phyloP scores from a whole-genome alignment of 1,140 invertebrate species.

The Littorina saxatilis region DNA sequence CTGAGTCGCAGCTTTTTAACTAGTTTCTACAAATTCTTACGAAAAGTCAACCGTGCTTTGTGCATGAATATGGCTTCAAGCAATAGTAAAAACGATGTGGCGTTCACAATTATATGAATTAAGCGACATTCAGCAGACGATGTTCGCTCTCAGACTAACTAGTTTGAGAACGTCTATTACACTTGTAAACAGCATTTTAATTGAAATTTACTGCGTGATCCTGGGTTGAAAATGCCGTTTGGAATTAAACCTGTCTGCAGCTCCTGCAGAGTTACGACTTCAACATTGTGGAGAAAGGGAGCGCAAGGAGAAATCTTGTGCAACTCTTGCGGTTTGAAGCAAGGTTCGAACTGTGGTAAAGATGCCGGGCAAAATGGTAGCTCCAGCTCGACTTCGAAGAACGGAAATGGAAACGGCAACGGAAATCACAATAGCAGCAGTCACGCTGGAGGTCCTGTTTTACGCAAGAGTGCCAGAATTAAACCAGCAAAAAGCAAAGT shows the following conservation, averaged over 20 bases:
- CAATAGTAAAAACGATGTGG: not conserved
- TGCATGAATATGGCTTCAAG: too few relatives aligned
- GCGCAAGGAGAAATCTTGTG: slow-evolving; percentile 81
- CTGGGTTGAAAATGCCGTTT: slow-evolving; percentile 78
- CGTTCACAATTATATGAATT: not conserved
- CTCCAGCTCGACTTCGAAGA: slow-evolving; percentile 33
- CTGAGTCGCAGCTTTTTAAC: not conserved
- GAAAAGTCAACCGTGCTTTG: too few relatives aligned
- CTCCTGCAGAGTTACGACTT: slow-evolving; percentile 80
- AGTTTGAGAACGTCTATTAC: too few relatives aligned
- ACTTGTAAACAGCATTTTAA: too few relatives aligned
- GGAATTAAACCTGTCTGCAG: slow-evolving; percentile 80
- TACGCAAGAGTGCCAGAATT: slow-evolving; percentile 73
- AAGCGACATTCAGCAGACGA: not conserved
- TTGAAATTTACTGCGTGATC: too few relatives aligned
- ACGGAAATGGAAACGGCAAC: slow-evolving; percentile 40
- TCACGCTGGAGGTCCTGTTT: slow-evolving; percentile 47
- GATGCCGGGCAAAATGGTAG: slow-evolving; percentile 26
- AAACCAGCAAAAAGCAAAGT: slow-evolving; percentile 77
- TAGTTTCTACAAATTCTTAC: too few relatives aligned
- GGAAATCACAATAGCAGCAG: slow-evolving; percentile 38
- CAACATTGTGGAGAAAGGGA: slow-evolving; percentile 80
- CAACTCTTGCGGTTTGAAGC: slow-evolving; percentile 78
- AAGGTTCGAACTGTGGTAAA: slow-evolving; percentile 45
- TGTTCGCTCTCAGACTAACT: too few relatives aligned